Percentiles rank a stretch among this genome's conserved stretches.
These are phyloP conservation scores for Channa striata DNA, from an alignment of 2,797 vertebrate species.

Conservation along the genomic window DNA sequence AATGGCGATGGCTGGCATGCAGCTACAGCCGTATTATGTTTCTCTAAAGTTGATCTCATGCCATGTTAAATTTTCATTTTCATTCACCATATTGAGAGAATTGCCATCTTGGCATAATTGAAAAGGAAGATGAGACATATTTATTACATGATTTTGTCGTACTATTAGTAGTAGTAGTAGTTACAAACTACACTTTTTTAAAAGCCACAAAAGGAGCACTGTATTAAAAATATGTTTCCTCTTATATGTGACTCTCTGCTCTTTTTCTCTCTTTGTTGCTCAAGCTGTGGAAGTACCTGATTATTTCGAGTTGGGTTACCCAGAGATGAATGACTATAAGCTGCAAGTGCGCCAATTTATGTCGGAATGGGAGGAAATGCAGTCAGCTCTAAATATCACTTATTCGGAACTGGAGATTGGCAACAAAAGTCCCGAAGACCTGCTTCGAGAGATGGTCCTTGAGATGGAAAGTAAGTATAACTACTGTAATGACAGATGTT, in stretches of 20 bases:
- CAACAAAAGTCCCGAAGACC: conserved; percentile 82
- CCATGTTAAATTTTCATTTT: too few relatives aligned
- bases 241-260: not conserved
- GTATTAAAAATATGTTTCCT: not conserved
- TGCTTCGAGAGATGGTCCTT: conserved; percentile 84
- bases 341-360: conserved; percentile 78
- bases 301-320: conserved; percentile 82
- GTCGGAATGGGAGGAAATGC: conserved; percentile 81
- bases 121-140: conserved; percentile 39
- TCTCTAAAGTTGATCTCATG: too few relatives aligned
- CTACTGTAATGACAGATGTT: not conserved
- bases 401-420: conserved; percentile 82
- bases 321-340: conserved; percentile 86
- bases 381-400: conserved; percentile 62
- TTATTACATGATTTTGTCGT: not conserved
- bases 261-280: conserved; percentile 30
- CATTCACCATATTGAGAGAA: conserved; percentile 16
- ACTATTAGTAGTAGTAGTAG: too few relatives aligned
- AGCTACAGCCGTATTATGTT: too few relatives aligned
- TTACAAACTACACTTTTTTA: too few relatives aligned
- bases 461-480: conserved; percentile 90
- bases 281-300: conserved; percentile 78
- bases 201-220: not conserved
- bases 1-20: too few relatives aligned
- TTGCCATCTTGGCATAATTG: not conserved